phyloP scores from a whole-genome alignment of 2,888 invertebrate species.

The Steinernema hermaphroditum region DNA sequence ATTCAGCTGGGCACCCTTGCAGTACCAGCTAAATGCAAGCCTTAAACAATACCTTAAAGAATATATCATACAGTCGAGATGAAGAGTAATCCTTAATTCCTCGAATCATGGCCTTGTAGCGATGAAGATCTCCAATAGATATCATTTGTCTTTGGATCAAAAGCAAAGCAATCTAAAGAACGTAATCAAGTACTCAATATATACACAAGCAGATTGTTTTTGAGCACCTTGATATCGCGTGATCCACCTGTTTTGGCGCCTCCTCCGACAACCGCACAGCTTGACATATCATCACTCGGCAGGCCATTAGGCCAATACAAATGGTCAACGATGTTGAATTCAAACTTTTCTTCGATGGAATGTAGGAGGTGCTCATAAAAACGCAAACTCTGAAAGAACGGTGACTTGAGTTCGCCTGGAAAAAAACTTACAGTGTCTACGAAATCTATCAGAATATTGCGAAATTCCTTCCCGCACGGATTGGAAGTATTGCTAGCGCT shows the following conservation, averaged over 20 bases:
- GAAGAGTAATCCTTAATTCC: conserved; percentile 76
- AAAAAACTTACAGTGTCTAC: conserved; percentile 23
- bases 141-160: conserved; percentile 85
- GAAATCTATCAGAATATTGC: conserved; percentile 8
- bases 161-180: conserved; percentile 48
- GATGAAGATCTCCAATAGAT: conserved; percentile 85
- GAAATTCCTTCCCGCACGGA: conserved; percentile 10
- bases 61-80: not conserved
- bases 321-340: conserved; percentile 73
- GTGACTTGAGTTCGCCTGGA: not conserved
- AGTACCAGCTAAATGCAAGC: conserved; percentile 76
- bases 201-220: too few relatives aligned
- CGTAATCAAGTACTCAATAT: not conserved
- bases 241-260: not conserved
- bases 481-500: conserved; percentile 31
- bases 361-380: conserved; percentile 80
- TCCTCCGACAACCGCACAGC: not conserved
- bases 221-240: conserved; percentile 24
- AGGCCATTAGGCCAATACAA: conserved; percentile 41
- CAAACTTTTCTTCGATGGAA: conserved; percentile 76
- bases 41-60: too few relatives aligned
- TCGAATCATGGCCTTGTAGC: conserved; percentile 79
- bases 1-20: conserved; percentile 87
- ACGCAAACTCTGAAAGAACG: conserved; percentile 63
- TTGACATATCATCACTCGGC: conserved; percentile 20